phyloP scores from a whole-genome alignment of 1,140 invertebrate species.

The Leptopilina clavipes region DNA sequence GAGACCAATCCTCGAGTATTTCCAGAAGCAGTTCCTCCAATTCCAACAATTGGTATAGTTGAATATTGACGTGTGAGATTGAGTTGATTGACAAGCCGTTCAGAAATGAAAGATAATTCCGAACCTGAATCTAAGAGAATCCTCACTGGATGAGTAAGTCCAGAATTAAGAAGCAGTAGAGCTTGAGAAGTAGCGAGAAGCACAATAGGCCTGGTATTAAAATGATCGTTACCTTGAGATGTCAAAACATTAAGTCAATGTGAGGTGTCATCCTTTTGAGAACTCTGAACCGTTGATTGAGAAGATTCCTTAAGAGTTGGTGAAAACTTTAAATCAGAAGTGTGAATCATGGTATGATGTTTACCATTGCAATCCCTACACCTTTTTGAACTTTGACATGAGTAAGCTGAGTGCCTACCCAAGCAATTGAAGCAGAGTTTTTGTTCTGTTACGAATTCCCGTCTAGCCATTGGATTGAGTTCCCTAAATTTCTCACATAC shows the following conservation, averaged over 20 bases:
- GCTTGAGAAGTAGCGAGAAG: constrained; percentile 2
- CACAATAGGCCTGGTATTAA: background rate
- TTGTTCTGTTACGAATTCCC: no score
- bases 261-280: background rate
- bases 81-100: background rate
- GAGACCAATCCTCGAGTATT: background rate
- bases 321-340: background rate
- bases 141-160: background rate
- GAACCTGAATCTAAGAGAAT: background rate
- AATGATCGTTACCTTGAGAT: background rate
- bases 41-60: background rate
- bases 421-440: background rate
- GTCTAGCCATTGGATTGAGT: no score
- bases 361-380: background rate
- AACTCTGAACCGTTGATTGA: background rate
- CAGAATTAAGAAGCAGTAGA: background rate
- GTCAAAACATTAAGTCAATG: background rate
- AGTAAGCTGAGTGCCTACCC: background rate
- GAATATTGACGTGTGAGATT: background rate
- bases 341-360: background rate
- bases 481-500: no score
- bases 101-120: background rate
- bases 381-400: background rate
- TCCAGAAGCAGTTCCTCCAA: background rate
- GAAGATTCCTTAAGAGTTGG: background rate